Conservation (phyloP, 2,797 vertebrate species). For the Aldrovandia affinis region DNA sequence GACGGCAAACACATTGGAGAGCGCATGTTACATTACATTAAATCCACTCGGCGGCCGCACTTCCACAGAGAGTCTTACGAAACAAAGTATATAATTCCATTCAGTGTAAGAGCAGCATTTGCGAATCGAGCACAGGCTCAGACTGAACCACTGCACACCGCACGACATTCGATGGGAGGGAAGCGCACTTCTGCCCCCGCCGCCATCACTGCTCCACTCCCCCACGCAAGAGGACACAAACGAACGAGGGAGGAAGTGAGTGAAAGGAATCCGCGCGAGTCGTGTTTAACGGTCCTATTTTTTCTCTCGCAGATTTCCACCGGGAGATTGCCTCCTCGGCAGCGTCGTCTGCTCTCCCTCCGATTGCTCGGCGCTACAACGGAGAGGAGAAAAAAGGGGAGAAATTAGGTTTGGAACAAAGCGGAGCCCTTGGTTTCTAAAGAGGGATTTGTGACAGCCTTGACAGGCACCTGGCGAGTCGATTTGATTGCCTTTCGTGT, state of each 20-base stretch:
- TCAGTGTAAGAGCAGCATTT: too few species aligned
- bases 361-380: not conserved
- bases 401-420: slow-evolving; percentile 35
- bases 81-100: too few species aligned
- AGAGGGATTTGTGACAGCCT: slow-evolving; percentile 32
- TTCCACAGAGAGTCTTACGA: too few species aligned
- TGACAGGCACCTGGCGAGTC: slow-evolving; percentile 27
- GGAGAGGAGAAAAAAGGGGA: not conserved
- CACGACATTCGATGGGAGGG: not conserved
- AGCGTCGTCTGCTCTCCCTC: slow-evolving; percentile 11
- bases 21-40: too few species aligned
- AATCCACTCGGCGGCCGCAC: too few species aligned
- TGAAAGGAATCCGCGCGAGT: not conserved
- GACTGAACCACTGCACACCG: not conserved
- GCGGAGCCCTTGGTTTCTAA: slow-evolving; percentile 10
- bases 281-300: slow-evolving; percentile 2
- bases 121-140: not conserved
- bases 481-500: slow-evolving; percentile 19
- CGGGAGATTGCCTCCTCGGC: slow-evolving; percentile 14
- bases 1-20: too few species aligned
- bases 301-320: slow-evolving; percentile 13
- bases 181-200: too few species aligned
- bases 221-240: not conserved
- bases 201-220: not conserved
- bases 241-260: not conserved